Conservation (phyloP, 2,797 vertebrate genomes). For the Vipera latastei region DNA sequence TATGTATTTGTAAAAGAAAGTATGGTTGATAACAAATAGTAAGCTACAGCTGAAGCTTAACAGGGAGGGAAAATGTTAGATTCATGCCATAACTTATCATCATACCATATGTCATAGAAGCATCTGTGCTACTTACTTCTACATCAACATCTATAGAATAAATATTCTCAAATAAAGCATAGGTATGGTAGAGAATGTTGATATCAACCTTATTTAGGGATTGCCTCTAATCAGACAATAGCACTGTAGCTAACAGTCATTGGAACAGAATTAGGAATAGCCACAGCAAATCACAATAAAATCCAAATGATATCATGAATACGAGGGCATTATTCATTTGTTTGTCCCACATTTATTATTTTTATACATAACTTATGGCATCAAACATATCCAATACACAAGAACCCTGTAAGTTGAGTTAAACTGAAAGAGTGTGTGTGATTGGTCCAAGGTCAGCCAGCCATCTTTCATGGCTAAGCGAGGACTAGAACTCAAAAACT, state of each 20-base stretch:
- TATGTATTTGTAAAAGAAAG: conserved; percentile 7
- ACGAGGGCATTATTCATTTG: neutral
- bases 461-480: too few species aligned
- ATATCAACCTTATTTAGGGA: neutral
- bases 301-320: neutral
- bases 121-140: neutral
- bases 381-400: neutral
- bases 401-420: neutral
- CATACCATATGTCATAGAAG: neutral
- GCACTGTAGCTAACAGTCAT: neutral
- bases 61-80: neutral
- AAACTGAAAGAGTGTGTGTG: neutral
- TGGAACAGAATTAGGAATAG: neutral
- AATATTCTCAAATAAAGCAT: neutral
- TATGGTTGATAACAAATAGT: neutral
- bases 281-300: neutral
- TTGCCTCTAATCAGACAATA: neutral
- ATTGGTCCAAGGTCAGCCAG: too few species aligned
- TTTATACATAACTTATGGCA: neutral
- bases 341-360: neutral
- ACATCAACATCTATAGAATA: neutral
- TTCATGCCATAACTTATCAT: neutral
- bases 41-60: neutral
- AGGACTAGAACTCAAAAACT: neutral
- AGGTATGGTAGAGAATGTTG: neutral